A percentile compares a stretch with the other conserved stretches of the same genome.
Conservation (phyloP, 2,113 vertebrate species). For the Notiomystis cincta region DNA sequence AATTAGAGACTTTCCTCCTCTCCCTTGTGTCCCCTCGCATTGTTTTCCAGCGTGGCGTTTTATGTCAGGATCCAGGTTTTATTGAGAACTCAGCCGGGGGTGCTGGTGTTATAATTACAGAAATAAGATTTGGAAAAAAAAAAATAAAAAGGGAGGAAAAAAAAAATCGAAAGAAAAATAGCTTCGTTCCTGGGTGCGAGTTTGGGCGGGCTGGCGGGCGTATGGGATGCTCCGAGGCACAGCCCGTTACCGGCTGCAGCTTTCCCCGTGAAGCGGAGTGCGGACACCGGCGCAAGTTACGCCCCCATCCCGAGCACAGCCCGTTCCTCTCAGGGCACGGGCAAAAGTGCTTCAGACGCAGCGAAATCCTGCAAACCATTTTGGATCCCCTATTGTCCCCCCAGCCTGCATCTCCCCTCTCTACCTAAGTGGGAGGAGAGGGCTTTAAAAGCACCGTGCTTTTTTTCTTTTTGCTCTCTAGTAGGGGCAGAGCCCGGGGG, state of each 20-base stretch:
- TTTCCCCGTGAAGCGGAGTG: not conserved
- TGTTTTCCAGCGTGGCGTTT: conserved; percentile 36
- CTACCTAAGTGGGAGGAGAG: not conserved
- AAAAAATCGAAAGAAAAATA: not conserved
- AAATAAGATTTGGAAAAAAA: not conserved
- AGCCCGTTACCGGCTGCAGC: not conserved
- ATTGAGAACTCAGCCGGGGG: conserved; percentile 14
- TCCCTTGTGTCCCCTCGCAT: conserved; percentile 43
- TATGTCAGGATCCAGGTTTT: conserved; percentile 37
- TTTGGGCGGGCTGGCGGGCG: not conserved
- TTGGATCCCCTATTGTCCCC: too few species aligned
- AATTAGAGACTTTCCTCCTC: conserved; percentile 53
- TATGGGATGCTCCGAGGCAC: not conserved
- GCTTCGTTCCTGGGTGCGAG: not conserved
- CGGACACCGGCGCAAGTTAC: not conserved
- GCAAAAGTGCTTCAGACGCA: not conserved
- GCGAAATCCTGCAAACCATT: not conserved
- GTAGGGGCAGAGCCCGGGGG: not conserved
- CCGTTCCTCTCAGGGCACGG: not conserved
- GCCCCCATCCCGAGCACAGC: not conserved
- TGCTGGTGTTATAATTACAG: conserved; percentile 34
- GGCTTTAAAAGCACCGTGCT: not conserved
- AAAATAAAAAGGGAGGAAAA: fast-evolving
- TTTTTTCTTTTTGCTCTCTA: not conserved
- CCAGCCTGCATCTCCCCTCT: not conserved